Evolutionary conservation across 2,888 invertebrate genomes (phyloP).

Genomic region (Philopedon plagiatum): DNA sequence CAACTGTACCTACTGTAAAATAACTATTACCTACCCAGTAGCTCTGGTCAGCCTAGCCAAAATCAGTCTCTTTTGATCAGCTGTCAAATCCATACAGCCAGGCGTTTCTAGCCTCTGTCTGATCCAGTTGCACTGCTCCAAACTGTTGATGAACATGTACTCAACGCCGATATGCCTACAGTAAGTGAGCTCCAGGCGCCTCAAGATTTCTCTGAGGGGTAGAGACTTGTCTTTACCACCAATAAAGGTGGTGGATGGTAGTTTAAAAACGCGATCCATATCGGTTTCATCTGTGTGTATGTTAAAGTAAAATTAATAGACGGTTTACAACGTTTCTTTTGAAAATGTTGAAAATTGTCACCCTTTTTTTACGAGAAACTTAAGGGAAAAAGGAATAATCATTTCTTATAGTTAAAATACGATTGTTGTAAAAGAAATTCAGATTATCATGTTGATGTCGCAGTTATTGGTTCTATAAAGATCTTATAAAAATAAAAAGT

Average conservation of each 20-base stretch:
- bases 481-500: too few relatives aligned
- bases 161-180: constrained; percentile 98
- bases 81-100: constrained; percentile 85
- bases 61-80: constrained; percentile 93
- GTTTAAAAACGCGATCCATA: constrained; percentile 96
- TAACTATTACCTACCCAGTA: constrained; percentile 77
- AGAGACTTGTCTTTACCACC: constrained; percentile 93
- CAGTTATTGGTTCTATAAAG: too few relatives aligned
- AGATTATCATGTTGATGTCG: too few relatives aligned
- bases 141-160: constrained; percentile 99
- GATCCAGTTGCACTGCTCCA: constrained; percentile 99
- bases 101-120: constrained; percentile 96
- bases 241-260: constrained; percentile 98
- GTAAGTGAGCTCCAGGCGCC: constrained; percentile 92
- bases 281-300: constrained; percentile 87
- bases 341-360: background rate
- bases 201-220: constrained; percentile 93
- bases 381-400: too few relatives aligned
- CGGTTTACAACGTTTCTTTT: background rate
- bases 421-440: too few relatives aligned
- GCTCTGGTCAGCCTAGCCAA: constrained; percentile 96
- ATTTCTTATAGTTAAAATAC: too few relatives aligned
- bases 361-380: constrained; percentile 1
- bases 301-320: background rate
- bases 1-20: too few relatives aligned